Conservation (phyloP, 2,113 vertebrate genomes). For the Acanthisitta chloris region DNA sequence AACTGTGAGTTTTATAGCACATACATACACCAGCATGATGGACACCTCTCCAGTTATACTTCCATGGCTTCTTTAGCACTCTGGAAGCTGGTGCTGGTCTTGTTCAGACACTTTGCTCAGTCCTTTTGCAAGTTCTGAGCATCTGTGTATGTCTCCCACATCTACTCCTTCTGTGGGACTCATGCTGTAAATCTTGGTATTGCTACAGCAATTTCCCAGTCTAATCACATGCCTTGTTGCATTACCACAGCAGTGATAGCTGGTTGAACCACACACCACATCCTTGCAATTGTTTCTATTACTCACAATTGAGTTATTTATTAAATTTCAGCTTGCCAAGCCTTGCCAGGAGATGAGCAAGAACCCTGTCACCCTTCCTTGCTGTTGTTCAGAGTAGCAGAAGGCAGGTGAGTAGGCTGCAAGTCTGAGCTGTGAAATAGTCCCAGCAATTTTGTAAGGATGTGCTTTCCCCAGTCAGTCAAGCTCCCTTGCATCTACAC, state of each 20-base stretch:
- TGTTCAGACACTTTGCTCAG: not conserved
- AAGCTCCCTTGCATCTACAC: not conserved
- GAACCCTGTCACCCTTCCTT: not conserved
- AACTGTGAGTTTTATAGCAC: not conserved
- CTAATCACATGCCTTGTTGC: constrained; percentile 54
- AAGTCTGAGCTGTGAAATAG: not conserved
- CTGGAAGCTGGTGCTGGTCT: not conserved
- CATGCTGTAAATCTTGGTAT: constrained; percentile 18
- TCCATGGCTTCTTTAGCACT: not conserved
- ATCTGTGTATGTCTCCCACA: accelerated
- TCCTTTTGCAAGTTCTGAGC: not conserved
- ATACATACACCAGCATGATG: not conserved
- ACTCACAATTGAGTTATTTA: constrained; percentile 59
- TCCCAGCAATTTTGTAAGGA: not conserved
- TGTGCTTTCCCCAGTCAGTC: not conserved
- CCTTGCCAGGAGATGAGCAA: constrained; percentile 52
- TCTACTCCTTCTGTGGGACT: not conserved
- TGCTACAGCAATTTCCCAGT: constrained; percentile 56
- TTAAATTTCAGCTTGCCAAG: constrained; percentile 38
- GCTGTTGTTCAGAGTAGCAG: not conserved
- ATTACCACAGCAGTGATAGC: constrained; percentile 59
- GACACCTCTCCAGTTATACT: not conserved
- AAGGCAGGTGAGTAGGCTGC: constrained; percentile 3
- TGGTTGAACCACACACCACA: constrained; percentile 68
- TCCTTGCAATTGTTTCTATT: constrained; percentile 65